A percentile compares a stretch with the other conserved stretches of the same genome.
Evolutionary conservation across 2,888 invertebrate species (phyloP).

Genomic region (Coronaproctus castanopsis): DNA sequence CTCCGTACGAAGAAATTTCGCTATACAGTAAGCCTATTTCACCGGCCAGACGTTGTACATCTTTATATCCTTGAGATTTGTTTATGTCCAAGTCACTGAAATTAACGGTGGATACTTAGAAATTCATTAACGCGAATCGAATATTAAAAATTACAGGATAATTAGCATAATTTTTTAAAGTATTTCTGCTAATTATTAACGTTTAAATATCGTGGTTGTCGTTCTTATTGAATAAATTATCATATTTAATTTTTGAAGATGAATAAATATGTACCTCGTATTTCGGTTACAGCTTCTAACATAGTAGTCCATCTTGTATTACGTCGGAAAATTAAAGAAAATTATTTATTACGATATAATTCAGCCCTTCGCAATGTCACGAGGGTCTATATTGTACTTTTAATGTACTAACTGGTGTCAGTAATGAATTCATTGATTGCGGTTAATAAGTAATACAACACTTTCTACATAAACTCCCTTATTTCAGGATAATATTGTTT

Average conservation of each 20-base stretch:
- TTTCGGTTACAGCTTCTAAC: too few species aligned
- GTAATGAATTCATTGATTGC: too few species aligned
- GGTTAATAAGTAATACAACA: too few species aligned
- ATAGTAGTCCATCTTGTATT: too few species aligned
- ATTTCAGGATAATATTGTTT: too few species aligned
- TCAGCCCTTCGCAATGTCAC: too few species aligned
- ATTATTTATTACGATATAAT: too few species aligned
- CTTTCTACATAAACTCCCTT: too few species aligned
- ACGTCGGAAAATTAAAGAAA: too few species aligned
- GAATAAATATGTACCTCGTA: too few species aligned
- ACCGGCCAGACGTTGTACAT: conserved; percentile 49
- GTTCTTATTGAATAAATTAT: not conserved
- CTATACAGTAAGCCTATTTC: conserved; percentile 63
- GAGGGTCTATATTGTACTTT: too few species aligned
- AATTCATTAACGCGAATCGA: not conserved
- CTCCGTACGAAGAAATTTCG: conserved; percentile 80
- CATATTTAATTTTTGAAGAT: not conserved
- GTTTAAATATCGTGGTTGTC: not conserved
- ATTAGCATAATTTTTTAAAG: not conserved
- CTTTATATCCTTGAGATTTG: conserved; percentile 67
- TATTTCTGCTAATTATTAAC: not conserved
- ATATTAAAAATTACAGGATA: not conserved
- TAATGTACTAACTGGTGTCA: too few species aligned
- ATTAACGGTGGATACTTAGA: not conserved
- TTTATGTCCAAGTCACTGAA: conserved; percentile 75